Conservation (phyloP, 2,113 vertebrate species). For the Ornithorhynchus anatinus region DNA sequence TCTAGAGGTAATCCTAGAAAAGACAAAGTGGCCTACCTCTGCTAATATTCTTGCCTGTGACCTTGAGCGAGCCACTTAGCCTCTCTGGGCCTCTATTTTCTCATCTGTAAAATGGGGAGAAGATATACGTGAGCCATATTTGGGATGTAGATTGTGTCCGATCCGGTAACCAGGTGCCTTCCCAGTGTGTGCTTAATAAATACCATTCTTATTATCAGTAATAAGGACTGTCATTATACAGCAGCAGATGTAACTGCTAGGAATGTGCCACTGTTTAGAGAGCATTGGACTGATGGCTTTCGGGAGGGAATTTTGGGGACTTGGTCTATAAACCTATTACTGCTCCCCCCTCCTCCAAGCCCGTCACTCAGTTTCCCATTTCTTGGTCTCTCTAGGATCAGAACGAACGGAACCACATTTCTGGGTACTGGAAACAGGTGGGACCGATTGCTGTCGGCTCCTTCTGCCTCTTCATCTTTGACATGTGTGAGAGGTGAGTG, state of each 20-base stretch:
- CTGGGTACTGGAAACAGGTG: constrained; percentile 97
- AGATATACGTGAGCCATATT: no score
- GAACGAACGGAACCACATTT: constrained; percentile 89
- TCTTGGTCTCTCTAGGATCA: constrained; percentile 80
- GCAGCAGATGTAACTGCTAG: no score
- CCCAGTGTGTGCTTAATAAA: no score
- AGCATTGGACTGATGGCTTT: no score
- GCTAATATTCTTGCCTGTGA: not conserved
- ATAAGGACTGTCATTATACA: no score
- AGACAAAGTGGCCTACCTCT: not conserved
- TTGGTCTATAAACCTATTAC: no score
- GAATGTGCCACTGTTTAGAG: no score
- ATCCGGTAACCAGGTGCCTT: no score
- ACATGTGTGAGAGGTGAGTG: constrained; percentile 96
- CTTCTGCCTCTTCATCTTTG: constrained; percentile 97
- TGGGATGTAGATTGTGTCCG: no score
- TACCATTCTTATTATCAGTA: no score
- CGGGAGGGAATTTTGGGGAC: no score
- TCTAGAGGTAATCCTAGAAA: not conserved
- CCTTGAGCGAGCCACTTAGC: not conserved
- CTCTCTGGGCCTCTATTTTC: not conserved
- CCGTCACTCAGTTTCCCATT: not conserved
- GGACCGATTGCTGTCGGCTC: constrained; percentile 94
- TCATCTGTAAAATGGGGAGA: not conserved
- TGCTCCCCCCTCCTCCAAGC: not conserved